Conservation (phyloP, 2,113 vertebrate genomes). For the Leiothrix lutea region DNA sequence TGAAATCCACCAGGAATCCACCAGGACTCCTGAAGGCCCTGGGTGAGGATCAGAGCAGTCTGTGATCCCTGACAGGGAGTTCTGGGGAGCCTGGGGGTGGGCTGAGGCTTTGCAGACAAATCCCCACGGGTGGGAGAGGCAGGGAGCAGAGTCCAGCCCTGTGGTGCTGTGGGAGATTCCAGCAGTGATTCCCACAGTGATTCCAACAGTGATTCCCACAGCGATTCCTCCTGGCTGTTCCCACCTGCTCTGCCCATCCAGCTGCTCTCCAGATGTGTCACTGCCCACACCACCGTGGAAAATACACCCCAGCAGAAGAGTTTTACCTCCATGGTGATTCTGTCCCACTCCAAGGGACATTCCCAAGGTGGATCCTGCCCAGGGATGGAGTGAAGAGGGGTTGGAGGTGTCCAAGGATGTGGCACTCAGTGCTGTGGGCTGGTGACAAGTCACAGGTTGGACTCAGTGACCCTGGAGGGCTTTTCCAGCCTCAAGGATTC, state of each 20-base stretch:
- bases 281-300: not conserved
- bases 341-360: fast-evolving
- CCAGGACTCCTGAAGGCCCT: not conserved
- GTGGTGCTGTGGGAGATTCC: fast-evolving
- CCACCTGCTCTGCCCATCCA: not conserved
- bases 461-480: not conserved
- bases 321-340: not conserved
- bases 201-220: not conserved
- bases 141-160: not conserved
- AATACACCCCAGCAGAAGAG: not conserved
- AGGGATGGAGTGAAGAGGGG: not conserved
- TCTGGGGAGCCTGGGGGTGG: fast-evolving
- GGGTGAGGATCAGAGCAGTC: not conserved
- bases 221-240: not conserved
- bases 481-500: not conserved
- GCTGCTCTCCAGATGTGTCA: not conserved
- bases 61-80: not conserved
- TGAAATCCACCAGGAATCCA: no score
- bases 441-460: not conserved
- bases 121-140: fast-evolving
- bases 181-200: not conserved
- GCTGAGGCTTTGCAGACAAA: not conserved
- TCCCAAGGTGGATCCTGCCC: not conserved
- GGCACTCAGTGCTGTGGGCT: not conserved
- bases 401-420: not conserved